These are phyloP conservation scores for Theretra japonica DNA, from an alignment of 2,888 invertebrate genomes.

Conservation along the genomic window DNA sequence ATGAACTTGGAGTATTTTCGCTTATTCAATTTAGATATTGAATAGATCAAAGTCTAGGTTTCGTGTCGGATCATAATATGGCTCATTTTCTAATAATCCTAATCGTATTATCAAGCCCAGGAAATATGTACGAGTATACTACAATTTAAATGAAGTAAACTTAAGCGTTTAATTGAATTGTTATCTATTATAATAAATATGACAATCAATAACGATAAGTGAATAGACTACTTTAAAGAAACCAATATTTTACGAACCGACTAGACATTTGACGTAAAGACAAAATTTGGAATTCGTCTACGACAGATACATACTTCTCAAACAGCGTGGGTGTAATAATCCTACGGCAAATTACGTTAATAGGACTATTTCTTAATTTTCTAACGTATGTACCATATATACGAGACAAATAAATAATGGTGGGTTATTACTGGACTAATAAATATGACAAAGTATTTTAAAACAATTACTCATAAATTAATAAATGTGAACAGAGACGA, in stretches of 20 bases:
- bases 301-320: constrained; percentile 1
- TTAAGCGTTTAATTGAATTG: too few species aligned
- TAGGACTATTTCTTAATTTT: not conserved
- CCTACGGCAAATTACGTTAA: constrained; percentile 15
- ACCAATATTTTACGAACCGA: not conserved
- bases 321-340: not conserved
- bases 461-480: too few species aligned
- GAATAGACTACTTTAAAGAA: not conserved
- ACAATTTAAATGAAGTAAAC: too few species aligned
- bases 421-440: too few species aligned
- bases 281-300: not conserved
- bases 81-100: too few species aligned
- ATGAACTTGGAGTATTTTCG: not conserved
- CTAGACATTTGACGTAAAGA: not conserved
- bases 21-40: not conserved
- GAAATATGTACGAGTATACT: too few species aligned
- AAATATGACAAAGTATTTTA: too few species aligned
- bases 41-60: not conserved
- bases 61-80: too few species aligned
- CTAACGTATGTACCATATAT: not conserved
- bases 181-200: too few species aligned
- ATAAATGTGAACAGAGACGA: too few species aligned
- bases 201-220: not conserved
- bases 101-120: too few species aligned
- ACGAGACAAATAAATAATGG: not conserved